Base-by-base conservation (phyloP, 2,888 invertebrate species). In the Trachelus iudaicus region DNA sequence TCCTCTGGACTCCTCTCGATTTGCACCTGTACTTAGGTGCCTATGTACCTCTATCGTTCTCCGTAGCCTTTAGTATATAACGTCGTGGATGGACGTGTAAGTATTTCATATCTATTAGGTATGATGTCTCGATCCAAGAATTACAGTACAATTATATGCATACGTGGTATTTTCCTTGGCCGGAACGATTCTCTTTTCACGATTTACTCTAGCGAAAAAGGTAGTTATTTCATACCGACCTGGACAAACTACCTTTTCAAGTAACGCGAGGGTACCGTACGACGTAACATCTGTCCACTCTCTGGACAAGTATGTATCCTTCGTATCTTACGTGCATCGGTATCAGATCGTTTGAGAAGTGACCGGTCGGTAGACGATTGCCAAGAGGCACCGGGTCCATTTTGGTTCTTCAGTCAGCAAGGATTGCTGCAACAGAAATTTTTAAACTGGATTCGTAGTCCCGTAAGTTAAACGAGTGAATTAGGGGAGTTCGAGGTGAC, bases 391-490 rank as follows among this genome's bases (percentile, higher is more conserved):
- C 23, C 23, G 23, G 9, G 9, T 23, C 23, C 23, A 56, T 23
- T 56, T 56, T 56, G 23, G 0, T 23, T 56, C 2, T 56, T 1
- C 2, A 23, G 56, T 23, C 23, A 2, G 23, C 23, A 56, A 56
- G 56, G 23, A 23, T 56, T 23, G 56, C 56, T 2, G 6, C 9
- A 23, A 35, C 11, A 23, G 23, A 23, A 56, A 9, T 1, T 56
- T 56, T 9, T 9, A 23, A 15, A 23, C 56, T 56, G 56, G 56
- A 56, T 9, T 23, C 23, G 9, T 9, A 56, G 56, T 56, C 56
- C 23, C 56, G 56, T 23, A 23, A 56, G 56, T 56, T 56, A 23
- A 78, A 80, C 79, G 76, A 76, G 81, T 78, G 79, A 83, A 80
- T 83, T 80, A 77, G 77, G 76, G 77, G 81, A 79, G 75, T 77